Evolutionary conservation across 1,140 invertebrate species (phyloP).

Genomic region (Mylabris phalerata): DNA sequence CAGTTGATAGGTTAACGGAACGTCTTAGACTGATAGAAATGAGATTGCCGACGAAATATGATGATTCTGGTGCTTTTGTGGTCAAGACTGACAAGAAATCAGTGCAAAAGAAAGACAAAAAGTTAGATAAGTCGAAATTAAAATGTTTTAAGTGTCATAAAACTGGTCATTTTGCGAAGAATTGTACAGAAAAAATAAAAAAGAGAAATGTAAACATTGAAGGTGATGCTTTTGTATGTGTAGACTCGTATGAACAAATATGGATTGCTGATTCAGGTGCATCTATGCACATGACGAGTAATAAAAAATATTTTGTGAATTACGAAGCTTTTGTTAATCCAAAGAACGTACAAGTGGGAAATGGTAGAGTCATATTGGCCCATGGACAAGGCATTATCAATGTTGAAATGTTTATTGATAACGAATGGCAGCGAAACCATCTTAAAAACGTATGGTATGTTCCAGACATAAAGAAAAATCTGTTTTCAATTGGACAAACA

Average conservation of each 20-base stretch:
- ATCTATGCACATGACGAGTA: constrained; percentile 25
- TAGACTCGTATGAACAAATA: neutral
- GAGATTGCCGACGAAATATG: neutral
- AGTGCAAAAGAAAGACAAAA: neutral
- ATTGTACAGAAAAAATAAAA: neutral
- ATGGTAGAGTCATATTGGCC: constrained; percentile 20
- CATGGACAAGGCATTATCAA: constrained; percentile 24
- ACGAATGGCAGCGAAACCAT: constrained; percentile 22
- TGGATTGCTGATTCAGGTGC: constrained; percentile 31
- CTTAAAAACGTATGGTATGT: constrained; percentile 39
- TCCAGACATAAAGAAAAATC: constrained; percentile 38
- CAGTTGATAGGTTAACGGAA: neutral
- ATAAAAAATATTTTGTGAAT: constrained; percentile 15
- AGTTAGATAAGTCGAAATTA: too few relatives aligned
- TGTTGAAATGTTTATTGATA: constrained; percentile 25
- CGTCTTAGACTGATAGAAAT: constrained; percentile 11
- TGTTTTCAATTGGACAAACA: constrained; percentile 30
- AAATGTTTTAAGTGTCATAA: neutral
- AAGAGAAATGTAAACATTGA: neutral
- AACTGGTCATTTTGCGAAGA: neutral
- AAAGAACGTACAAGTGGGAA: constrained; percentile 20
- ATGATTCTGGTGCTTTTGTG: neutral
- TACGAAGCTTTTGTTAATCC: constrained; percentile 19
- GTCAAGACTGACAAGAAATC: neutral
- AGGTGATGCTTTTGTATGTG: neutral